Base-by-base conservation (phyloP, 2,797 vertebrate genomes). In the Anabas testudineus region DNA sequence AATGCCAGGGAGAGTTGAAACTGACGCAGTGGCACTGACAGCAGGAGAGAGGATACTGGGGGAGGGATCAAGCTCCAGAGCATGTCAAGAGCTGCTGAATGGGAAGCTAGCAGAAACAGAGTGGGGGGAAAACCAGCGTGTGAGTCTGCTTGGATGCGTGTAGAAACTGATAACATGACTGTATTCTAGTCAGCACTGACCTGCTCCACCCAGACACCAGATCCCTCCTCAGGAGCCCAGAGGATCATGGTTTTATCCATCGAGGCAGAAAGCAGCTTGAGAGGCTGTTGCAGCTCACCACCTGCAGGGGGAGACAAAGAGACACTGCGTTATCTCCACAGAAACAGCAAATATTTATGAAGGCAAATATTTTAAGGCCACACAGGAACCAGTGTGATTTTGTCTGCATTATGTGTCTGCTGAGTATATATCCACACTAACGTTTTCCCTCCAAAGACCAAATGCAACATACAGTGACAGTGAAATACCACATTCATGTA, bases 211-310 rank as follows among this genome's bases (percentile, higher is more conserved):
- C 98, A 99, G 69, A 99, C 94, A 42, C 97, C 97, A 47, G 97
- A 97, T 67, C 93, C 95, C 74, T 98, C 94, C 88, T 99, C 98
- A 21, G 98, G 97, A 83, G 95, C 94, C 98, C 98, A 99, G 28
- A 99, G 86, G 82, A 99, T 98, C 94, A 99, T 96, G 47, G 96
- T 99, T 94, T 98, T 99, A 92, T 99, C 98, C 96, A 97, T 96
- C 48, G 98, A 99, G 2, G 96, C 97, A 54, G 97, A 99, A 14
- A 99, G 91, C 58, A 99, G 84, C 75, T 89, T 92, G 87, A 97
- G 91, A 62, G 95, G 95, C 81, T 98, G 96, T 76, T 95, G 94
- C 74, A 94, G 82, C 78, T 92, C 85, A 39, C 94, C 94, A 83
- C 91, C 97, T 99, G 90, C 80, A 91, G 88, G 89, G 91, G 74